phyloP scores from a whole-genome alignment of 1,140 invertebrate species.

The Lasioglossum baleicum region DNA sequence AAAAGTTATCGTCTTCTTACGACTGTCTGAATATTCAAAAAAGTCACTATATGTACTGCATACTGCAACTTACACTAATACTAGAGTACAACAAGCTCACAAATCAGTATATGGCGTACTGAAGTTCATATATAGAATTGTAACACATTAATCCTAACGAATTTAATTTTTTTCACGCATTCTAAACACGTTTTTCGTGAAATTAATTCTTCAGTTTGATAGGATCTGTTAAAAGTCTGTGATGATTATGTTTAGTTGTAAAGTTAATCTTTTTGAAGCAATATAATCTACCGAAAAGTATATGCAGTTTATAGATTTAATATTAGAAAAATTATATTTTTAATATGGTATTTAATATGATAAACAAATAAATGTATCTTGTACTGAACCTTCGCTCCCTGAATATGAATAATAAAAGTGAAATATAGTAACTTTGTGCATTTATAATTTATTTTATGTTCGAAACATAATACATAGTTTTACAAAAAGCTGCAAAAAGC shows the following conservation, averaged over 20 bases:
- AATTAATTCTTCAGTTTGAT: neutral
- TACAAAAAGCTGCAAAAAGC: no score
- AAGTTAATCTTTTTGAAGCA: conserved; percentile 17
- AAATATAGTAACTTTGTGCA: neutral
- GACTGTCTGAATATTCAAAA: no score
- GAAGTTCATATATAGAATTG: neutral
- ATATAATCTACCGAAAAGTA: conserved; percentile 6
- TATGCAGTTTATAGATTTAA: conserved; percentile 8
- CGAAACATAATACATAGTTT: no score
- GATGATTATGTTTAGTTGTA: conserved; percentile 22
- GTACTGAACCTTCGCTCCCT: neutral
- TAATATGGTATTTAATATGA: neutral
- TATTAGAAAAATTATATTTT: conserved; percentile 2
- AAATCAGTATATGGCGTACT: neutral
- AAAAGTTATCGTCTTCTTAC: no score
- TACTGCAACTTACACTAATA: neutral
- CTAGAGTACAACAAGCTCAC: neutral
- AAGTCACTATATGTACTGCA: neutral
- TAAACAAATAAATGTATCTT: neutral
- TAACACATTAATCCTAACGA: neutral
- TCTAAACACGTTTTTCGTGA: neutral
- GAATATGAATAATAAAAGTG: neutral
- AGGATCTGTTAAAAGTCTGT: conserved; percentile 3
- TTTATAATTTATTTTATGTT: neutral
- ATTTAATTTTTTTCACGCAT: conserved; percentile 1